Evolutionary conservation across 2,888 invertebrate species (phyloP), one percentile per base, ranked within the genome.

Genomic region (Nemurella pictetii): DNA sequence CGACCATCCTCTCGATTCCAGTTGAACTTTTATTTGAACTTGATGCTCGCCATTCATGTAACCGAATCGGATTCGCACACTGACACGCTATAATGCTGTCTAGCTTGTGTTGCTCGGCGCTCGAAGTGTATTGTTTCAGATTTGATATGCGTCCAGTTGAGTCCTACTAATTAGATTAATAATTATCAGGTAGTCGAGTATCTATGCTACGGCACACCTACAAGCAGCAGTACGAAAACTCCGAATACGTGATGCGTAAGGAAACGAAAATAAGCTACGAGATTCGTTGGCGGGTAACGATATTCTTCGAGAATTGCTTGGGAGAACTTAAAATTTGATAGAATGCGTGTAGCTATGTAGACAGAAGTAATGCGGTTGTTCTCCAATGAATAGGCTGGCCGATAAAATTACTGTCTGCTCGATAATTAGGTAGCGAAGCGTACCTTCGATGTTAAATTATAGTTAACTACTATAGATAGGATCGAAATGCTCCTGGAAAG

Each of bases 401-500:
- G 55, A 82, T 82, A 72, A 82, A 55, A 55, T 82, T 72, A 26
- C 82, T 26, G 29, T 28, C 28, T 78, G n/a, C 78, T 28, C 82
- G 82, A 72, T 82, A 82, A 82, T 82, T 82, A 81, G 81, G 55
- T 81, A 72, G 27, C 27, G 72, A 55, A 35, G 55, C 78, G n/a
- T n/a, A 27, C 27, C 28, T 81, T 26, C 80, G 35, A 55, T 72
- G 82, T 55, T 82, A 72, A 82, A 82, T 82, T 82, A 82, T 82
- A 82, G 72, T 20, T 55, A 55, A 72, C 82, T 82, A 82, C 72
- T 28, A 82, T 82, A 82, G 82, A 82, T 72, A 82, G 26, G 5
- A 82, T 82, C 82, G 82, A 30, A 36, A 29, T 82, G 82, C 82
- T 82, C 27, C 82, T 82, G 82, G 55, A 82, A 72, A 72, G 12